A percentile compares a stretch with the other conserved stretches of the same genome.
These are phyloP conservation scores for Ariopsis seemanni DNA, from an alignment of 2,113 vertebrate genomes.

Conservation along the genomic window DNA sequence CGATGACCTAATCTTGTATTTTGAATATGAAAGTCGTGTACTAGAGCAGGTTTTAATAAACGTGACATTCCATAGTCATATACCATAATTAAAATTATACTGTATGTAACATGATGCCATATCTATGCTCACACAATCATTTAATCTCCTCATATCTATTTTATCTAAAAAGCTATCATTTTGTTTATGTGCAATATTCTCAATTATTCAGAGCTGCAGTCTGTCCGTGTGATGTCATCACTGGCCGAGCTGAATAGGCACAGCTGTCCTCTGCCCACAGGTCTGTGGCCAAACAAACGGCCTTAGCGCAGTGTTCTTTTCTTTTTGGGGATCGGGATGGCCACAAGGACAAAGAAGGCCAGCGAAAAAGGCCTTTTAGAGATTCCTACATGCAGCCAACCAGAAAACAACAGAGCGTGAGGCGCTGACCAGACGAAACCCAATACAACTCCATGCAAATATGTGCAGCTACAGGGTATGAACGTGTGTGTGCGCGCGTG, in stretches of 20 bases:
- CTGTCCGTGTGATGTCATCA: conserved; percentile 56
- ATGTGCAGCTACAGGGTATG: neutral
- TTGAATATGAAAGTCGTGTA: neutral
- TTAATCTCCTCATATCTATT: neutral
- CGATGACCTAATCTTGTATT: neutral
- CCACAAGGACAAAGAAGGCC: conserved; percentile 77
- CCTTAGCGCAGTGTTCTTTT: conserved; percentile 70
- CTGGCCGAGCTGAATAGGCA: conserved; percentile 73
- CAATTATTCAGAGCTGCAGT: neutral
- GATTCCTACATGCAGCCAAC: conserved; percentile 75
- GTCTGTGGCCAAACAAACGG: conserved; percentile 81
- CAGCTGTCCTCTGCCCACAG: conserved; percentile 81
- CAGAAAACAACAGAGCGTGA: conserved; percentile 66
- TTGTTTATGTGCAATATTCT: neutral
- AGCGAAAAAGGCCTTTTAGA: conserved; percentile 75
- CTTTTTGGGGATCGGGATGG: conserved; percentile 75
- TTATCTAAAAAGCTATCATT: neutral
- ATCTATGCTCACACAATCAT: neutral
- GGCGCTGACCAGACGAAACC: conserved; percentile 50
- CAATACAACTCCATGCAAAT: conserved; percentile 34
- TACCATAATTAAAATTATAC: neutral
- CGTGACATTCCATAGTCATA: neutral
- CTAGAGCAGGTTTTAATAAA: neutral
- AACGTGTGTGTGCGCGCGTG: neutral
- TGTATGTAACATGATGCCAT: neutral